phyloP scores from a whole-genome alignment of 2,797 vertebrate species.

The Morus bassanus region DNA sequence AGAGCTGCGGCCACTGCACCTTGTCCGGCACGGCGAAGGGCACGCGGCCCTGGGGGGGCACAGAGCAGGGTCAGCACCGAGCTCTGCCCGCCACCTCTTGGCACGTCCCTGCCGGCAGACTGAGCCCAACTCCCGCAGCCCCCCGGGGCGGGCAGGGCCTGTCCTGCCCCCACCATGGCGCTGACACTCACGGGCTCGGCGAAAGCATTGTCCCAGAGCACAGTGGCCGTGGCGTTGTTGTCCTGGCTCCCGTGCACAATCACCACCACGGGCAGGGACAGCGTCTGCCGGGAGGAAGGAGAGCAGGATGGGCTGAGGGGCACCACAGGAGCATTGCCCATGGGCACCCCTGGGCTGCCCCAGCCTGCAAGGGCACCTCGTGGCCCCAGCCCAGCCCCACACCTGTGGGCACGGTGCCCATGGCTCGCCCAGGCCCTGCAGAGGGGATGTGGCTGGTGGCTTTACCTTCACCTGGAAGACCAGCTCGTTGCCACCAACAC shows the following conservation, averaged over 20 bases:
- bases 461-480: conserved; percentile 95
- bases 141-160: rapidly evolving
- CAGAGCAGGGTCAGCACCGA: not conserved
- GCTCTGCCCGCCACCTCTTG: not conserved
- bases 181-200: conserved; percentile 87
- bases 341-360: not conserved
- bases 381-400: not conserved
- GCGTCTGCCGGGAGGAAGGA: conserved; percentile 75
- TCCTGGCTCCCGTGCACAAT: conserved; percentile 97
- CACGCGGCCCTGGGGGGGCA: conserved; percentile 83
- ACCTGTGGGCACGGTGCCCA: not conserved
- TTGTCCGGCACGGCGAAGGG: conserved; percentile 93
- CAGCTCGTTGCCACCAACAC: conserved; percentile 93
- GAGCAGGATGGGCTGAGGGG: not conserved
- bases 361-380: rapidly evolving
- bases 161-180: not conserved
- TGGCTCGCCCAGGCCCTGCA: not conserved
- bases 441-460: rapidly evolving
- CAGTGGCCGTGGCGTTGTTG: conserved; percentile 94
- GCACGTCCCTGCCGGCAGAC: rapidly evolving
- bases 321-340: not conserved
- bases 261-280: conserved; percentile 93
- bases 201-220: conserved; percentile 96
- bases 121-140: rapidly evolving
- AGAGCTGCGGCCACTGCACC: conserved; percentile 92